These are phyloP conservation scores for Bradypodion pumilum DNA, from an alignment of 2,797 vertebrate species.

Conservation along the genomic window DNA sequence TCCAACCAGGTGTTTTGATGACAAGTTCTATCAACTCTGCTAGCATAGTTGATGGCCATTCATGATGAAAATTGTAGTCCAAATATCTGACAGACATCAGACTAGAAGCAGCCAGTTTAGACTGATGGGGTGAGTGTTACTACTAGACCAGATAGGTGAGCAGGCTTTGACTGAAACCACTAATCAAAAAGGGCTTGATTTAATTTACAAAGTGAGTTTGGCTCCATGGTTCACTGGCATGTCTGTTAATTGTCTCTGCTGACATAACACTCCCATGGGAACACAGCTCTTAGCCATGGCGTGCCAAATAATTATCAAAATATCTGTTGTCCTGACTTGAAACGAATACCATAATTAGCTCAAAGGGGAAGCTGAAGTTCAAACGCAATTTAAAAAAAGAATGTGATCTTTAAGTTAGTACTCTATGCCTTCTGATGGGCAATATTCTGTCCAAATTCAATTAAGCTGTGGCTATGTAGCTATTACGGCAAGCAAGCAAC, in stretches of 20 bases:
- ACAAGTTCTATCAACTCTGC: background rate
- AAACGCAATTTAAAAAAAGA: slow-evolving; percentile 25
- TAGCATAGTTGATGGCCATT: background rate
- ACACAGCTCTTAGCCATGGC: background rate
- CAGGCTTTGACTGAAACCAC: background rate
- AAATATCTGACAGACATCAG: background rate
- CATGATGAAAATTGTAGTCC: background rate
- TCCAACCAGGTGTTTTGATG: background rate
- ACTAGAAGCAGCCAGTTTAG: no score
- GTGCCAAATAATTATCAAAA: background rate
- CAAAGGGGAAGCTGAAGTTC: slow-evolving; percentile 5
- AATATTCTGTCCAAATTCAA: slow-evolving; percentile 29
- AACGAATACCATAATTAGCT: slow-evolving; percentile 1
- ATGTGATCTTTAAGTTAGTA: slow-evolving; percentile 11
- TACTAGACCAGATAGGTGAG: background rate
- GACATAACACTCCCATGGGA: slow-evolving; percentile 1
- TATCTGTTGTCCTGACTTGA: slow-evolving; percentile 2
- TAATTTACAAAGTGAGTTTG: background rate
- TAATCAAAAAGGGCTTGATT: background rate
- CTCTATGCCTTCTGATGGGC: slow-evolving; percentile 15
- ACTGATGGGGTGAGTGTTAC: background rate
- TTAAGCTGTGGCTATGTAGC: background rate
- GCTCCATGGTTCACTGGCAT: background rate
- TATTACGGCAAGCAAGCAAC: background rate
- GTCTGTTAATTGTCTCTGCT: background rate